A percentile compares a stretch with the other conserved stretches of the same genome.
These are phyloP conservation scores for Arctopsyche grandis DNA, from an alignment of 1,140 invertebrate species.

Conservation along the genomic window DNA sequence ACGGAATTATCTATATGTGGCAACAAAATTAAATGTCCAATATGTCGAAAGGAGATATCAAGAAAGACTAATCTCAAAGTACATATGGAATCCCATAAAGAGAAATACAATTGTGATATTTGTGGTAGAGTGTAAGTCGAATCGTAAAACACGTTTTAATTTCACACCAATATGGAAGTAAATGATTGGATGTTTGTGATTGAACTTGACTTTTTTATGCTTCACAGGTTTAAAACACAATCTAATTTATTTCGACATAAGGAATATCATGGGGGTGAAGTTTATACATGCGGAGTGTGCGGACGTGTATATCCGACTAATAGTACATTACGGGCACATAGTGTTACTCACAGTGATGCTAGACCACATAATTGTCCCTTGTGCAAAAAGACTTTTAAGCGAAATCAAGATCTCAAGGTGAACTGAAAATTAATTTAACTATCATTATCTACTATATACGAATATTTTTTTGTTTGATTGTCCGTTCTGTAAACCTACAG, in stretches of 20 bases:
- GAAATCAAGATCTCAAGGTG: slow-evolving; percentile 79
- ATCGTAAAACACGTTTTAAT: slow-evolving; percentile 5
- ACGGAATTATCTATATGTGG: slow-evolving; percentile 54
- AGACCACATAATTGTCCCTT: slow-evolving; percentile 76
- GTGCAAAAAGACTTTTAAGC: slow-evolving; percentile 80
- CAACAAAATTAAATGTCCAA: slow-evolving; percentile 65
- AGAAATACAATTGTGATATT: slow-evolving; percentile 73
- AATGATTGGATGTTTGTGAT: not conserved
- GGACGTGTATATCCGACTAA: slow-evolving; percentile 76
- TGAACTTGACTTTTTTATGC: too few relatives aligned
- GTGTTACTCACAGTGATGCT: slow-evolving; percentile 76
- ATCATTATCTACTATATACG: not conserved
- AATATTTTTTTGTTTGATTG: slow-evolving; percentile 6
- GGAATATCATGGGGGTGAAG: slow-evolving; percentile 72
- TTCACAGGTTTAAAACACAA: slow-evolving; percentile 76
- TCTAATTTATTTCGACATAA: slow-evolving; percentile 74
- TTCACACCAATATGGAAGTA: too few relatives aligned
- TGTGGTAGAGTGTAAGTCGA: slow-evolving; percentile 76
- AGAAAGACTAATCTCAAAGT: slow-evolving; percentile 73
- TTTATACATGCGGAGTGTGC: slow-evolving; percentile 74
- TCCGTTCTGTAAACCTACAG: too few relatives aligned
- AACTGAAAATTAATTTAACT: too few relatives aligned
- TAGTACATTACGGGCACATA: slow-evolving; percentile 76
- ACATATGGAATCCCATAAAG: slow-evolving; percentile 74
- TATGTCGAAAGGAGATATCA: slow-evolving; percentile 72